Base-by-base conservation (phyloP, 1,140 invertebrate genomes). In the Phocides pigmalion region DNA sequence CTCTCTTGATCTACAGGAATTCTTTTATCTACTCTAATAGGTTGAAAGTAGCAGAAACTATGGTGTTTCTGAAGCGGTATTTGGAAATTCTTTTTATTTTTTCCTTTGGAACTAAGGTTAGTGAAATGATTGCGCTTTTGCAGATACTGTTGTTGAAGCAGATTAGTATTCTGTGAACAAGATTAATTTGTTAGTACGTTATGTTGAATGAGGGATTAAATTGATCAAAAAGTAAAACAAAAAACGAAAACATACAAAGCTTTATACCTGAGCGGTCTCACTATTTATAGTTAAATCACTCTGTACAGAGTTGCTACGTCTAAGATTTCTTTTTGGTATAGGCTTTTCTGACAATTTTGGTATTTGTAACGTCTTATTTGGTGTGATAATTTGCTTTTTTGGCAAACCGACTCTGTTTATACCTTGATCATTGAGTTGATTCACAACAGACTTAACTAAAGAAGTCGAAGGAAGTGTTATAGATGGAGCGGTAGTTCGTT, bases 1-100 rank as follows among this genome's bases (percentile, higher is more conserved):
- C 82, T 71, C 66, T 91, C 85, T 77, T 89, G 81, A 51, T 89
- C 82, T 66, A 90, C 76, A 15, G 88, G 80, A 16, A 88, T 84
- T 65, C 87, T 71, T 68, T 91, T 85, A 75, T 90, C 81, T 56
- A 89, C 85, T 81, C 86, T 88, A 76, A 93, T 93, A 19, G 93
- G 94, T 87, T 95, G 94, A 63, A 95, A 95, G 74, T 95, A 94
- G 64, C 91, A 91, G 74, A 94, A 95, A 76, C 94, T 95, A 81
- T 95, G 94, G 82, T 94, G 93, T 81, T 95, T 95, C 77, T 94
- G 94, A 17, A 95, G 71, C 0, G 94, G 94, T 68, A 94, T 91
- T 79, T 94, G 93, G 61, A 93, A 93, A 63, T 93, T 93, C 75
- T 93, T 93, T 83, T 92, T 93, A 68, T 90, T 89, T 80, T 93